Conservation (phyloP, 2,113 vertebrate species). For the Plestiodon gilberti region DNA sequence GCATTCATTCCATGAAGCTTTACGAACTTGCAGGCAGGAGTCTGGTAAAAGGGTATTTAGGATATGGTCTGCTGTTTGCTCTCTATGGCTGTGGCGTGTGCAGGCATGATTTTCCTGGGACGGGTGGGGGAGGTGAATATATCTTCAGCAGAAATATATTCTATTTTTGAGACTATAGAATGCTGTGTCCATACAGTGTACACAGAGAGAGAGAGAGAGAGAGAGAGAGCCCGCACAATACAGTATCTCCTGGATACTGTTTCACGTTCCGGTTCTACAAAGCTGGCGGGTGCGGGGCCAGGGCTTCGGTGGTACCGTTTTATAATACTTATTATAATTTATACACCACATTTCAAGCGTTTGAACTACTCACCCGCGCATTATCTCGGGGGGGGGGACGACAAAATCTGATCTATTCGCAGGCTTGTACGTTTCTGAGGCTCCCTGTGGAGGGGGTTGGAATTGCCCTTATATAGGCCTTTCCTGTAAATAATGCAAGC, state of each 20-base stretch:
- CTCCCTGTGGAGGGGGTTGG: background rate
- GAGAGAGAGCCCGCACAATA: too few relatives aligned
- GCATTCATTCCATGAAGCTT: too few relatives aligned
- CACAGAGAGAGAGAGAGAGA: too few relatives aligned
- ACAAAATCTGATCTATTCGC: constrained; percentile 3
- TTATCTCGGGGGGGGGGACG: background rate
- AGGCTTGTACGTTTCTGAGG: background rate
- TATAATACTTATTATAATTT: background rate
- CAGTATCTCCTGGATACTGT: background rate
- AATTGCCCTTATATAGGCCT: background rate
- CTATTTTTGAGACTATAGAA: background rate
- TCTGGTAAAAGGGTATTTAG: background rate
- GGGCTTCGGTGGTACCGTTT: background rate
- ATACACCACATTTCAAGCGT: background rate
- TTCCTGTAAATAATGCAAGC: background rate
- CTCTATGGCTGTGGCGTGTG: background rate
- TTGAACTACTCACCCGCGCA: background rate
- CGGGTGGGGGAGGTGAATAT: too few relatives aligned
- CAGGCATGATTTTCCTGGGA: background rate
- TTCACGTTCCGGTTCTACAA: background rate
- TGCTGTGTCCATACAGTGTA: too few relatives aligned
- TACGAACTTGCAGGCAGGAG: background rate
- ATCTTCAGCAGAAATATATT: background rate
- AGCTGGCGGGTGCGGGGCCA: background rate
- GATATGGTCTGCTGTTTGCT: background rate